Conservation (phyloP, 2,113 vertebrate genomes). For the Heterochromis multidens region DNA sequence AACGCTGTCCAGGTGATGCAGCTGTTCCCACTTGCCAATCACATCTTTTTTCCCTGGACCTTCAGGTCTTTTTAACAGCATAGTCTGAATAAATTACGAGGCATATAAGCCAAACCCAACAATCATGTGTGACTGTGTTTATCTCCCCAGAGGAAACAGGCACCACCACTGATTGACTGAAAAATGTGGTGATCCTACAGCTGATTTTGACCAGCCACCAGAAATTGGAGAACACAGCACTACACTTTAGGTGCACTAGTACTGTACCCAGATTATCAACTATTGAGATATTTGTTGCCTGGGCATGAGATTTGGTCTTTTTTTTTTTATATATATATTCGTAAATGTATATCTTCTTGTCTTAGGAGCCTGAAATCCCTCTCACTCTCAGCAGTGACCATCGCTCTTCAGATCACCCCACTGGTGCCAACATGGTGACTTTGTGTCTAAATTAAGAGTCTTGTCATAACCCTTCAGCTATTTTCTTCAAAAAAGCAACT, state of each 20-base stretch:
- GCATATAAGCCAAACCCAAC: neutral
- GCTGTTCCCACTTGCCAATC: slow-evolving; percentile 7
- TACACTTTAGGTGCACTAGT: neutral
- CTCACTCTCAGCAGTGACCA: neutral
- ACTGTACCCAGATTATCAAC: neutral
- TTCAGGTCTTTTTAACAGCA: neutral
- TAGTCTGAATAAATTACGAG: neutral
- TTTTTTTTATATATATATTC: neutral
- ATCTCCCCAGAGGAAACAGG: neutral
- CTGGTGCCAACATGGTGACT: neutral
- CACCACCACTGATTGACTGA: neutral
- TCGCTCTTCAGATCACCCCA: neutral
- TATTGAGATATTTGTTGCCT: neutral
- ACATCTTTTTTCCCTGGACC: neutral
- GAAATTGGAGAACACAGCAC: neutral
- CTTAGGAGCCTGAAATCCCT: neutral
- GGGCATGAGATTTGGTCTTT: neutral
- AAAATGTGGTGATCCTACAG: neutral
- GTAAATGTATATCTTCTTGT: neutral
- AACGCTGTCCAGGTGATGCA: neutral
- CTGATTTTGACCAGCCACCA: slow-evolving; percentile 27
- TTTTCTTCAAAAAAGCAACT: neutral
- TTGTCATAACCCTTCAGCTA: neutral
- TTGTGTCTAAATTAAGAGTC: neutral
- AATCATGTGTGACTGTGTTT: neutral